Percentiles rank a stretch among this genome's conserved stretches.
Conservation (phyloP, 2,113 vertebrate species). For the Calidris pygmaea region DNA sequence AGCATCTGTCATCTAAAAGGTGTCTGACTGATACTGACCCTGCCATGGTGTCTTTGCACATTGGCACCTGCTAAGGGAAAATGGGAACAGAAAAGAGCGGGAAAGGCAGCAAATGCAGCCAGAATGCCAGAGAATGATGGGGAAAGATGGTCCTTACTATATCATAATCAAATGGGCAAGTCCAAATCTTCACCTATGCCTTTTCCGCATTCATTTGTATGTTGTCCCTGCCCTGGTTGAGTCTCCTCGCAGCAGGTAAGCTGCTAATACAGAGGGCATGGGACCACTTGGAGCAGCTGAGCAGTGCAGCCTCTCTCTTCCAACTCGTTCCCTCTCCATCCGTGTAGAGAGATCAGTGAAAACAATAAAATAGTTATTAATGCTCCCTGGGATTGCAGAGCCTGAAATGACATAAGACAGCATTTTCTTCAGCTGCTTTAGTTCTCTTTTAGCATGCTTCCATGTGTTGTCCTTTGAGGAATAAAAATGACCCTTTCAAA, state of each 20-base stretch:
- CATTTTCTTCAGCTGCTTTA: background rate
- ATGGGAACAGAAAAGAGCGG: background rate
- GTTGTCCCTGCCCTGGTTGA: background rate
- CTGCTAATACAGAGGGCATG: background rate
- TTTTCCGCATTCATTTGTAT: background rate
- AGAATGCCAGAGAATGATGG: background rate
- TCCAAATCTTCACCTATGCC: background rate
- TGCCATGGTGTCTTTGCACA: background rate
- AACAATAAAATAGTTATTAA: background rate
- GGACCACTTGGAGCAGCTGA: background rate
- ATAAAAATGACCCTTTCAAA: constrained; percentile 24
- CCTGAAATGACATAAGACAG: background rate
- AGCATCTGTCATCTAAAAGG: background rate
- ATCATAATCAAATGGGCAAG: background rate
- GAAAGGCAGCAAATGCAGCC: background rate
- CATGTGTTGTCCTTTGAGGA: background rate
- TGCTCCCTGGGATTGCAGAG: background rate
- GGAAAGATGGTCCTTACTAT: background rate
- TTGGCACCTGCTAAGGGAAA: background rate
- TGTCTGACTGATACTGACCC: background rate
- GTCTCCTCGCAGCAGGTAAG: background rate
- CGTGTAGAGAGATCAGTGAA: background rate
- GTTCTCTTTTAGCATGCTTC: background rate
- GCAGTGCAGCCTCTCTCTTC: background rate
- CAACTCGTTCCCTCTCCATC: background rate